Percentiles rank a stretch among this genome's conserved stretches.
Evolutionary conservation across 1,140 invertebrate species (phyloP).

Genomic region (Lanistes nyassanus): DNA sequence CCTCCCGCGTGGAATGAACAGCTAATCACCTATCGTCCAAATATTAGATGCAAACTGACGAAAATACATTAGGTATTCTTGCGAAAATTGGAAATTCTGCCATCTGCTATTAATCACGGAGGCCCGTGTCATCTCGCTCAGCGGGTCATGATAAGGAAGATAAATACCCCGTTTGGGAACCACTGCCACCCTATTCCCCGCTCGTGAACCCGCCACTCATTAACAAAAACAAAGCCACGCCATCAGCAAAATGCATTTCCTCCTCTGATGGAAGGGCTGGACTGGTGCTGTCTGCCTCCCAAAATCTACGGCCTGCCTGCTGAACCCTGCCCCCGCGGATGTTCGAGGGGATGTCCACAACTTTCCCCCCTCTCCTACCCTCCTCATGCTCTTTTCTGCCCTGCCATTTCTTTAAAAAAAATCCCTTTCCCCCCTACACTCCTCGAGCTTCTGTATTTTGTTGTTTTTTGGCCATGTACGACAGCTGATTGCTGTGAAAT

Average conservation of each 20-base stretch:
- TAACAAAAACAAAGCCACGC: slow-evolving; percentile 3
- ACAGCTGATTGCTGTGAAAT: no score
- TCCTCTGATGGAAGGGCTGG: background rate
- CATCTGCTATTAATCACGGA: slow-evolving; percentile 10
- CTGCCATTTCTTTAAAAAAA: no score
- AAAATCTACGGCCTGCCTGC: background rate
- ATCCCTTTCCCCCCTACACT: no score
- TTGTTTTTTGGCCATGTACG: no score
- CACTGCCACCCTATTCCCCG: background rate
- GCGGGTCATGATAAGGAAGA: slow-evolving; percentile 17
- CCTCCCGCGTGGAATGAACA: background rate
- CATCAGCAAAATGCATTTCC: slow-evolving; percentile 9
- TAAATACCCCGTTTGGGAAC: slow-evolving; percentile 15
- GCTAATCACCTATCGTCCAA: slow-evolving; percentile 7
- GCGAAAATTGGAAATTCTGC: background rate
- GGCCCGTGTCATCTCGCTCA: slow-evolving; percentile 3
- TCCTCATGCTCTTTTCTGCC: no score
- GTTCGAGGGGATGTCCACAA: background rate
- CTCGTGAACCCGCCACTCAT: background rate
- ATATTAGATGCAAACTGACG: slow-evolving; percentile 15
- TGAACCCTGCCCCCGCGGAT: background rate
- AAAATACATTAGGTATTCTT: slow-evolving; percentile 9
- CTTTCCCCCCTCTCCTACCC: background rate
- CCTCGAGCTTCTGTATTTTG: no score
- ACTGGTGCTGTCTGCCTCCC: background rate